A percentile compares a stretch with the other conserved stretches of the same genome.
phyloP scores from a whole-genome alignment of 2,888 invertebrate species.

The Petrophora chlorosata region DNA sequence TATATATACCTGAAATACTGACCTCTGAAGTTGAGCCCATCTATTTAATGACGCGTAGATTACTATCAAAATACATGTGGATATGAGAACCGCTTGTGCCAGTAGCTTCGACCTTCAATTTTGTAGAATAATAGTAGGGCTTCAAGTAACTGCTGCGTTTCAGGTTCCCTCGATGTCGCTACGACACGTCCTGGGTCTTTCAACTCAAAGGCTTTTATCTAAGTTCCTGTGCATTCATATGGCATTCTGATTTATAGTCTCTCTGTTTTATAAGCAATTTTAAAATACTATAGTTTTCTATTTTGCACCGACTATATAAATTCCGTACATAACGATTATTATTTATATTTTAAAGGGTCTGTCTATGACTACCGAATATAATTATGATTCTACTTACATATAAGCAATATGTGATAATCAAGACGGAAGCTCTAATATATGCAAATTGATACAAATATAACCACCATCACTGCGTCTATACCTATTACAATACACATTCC shows the following conservation, averaged over 20 bases:
- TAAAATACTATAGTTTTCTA: neutral
- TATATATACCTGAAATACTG: no score
- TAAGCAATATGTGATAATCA: constrained; percentile 8
- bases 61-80: neutral
- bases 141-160: constrained; percentile 7
- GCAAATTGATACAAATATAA: constrained; percentile 13
- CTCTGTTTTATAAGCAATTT: constrained; percentile 2
- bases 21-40: constrained; percentile 1
- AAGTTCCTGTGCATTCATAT: constrained; percentile 8
- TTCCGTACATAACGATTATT: neutral
- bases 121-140: constrained; percentile 14
- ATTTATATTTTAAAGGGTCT: neutral
- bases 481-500: constrained; percentile 6
- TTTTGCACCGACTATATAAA: neutral
- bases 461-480: constrained; percentile 1
- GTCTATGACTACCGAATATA: neutral
- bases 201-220: constrained; percentile 37
- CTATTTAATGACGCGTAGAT: neutral
- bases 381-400: neutral
- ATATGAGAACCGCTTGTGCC: neutral
- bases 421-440: constrained; percentile 10
- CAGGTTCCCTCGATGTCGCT: constrained; percentile 6
- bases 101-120: constrained; percentile 10
- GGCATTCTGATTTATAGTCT: constrained; percentile 7
- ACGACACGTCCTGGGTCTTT: constrained; percentile 40